phyloP scores from a whole-genome alignment of 2,888 invertebrate species.

The Craniophora ligustri region DNA sequence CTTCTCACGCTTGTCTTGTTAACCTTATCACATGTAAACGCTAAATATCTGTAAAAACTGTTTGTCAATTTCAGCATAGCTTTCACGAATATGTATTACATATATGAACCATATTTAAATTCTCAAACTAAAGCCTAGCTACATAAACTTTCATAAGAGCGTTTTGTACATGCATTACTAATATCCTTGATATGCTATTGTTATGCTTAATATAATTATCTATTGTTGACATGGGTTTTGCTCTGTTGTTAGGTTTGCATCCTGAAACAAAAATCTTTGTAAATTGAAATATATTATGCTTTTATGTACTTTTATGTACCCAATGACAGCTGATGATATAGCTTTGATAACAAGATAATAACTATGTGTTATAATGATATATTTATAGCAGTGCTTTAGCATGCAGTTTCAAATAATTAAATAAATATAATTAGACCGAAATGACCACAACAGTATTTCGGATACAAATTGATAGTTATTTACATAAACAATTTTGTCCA shows the following conservation, averaged over 20 bases:
- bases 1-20: conserved; percentile 70
- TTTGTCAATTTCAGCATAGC: conserved; percentile 85
- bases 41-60: conserved; percentile 84
- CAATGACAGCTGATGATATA: conserved; percentile 6
- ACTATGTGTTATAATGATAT: not conserved
- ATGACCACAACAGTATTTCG: no score
- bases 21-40: conserved; percentile 70
- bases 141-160: conserved; percentile 55
- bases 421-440: no score
- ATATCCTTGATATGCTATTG: conserved; percentile 42
- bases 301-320: conserved; percentile 10
- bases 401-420: conserved; percentile 25
- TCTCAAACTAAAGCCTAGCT: conserved; percentile 49
- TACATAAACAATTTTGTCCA: not conserved
- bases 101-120: conserved; percentile 67
- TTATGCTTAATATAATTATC: conserved; percentile 48
- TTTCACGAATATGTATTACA: conserved; percentile 67
- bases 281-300: conserved; percentile 29
- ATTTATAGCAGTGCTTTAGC: conserved; percentile 15
- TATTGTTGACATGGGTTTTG: conserved; percentile 77
- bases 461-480: no score
- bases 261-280: conserved; percentile 73
- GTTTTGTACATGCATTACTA: conserved; percentile 64
- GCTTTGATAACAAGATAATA: not conserved
- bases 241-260: conserved; percentile 68